Base-by-base conservation (phyloP, 2,888 invertebrate species). In the Oasisia sp. region DNA sequence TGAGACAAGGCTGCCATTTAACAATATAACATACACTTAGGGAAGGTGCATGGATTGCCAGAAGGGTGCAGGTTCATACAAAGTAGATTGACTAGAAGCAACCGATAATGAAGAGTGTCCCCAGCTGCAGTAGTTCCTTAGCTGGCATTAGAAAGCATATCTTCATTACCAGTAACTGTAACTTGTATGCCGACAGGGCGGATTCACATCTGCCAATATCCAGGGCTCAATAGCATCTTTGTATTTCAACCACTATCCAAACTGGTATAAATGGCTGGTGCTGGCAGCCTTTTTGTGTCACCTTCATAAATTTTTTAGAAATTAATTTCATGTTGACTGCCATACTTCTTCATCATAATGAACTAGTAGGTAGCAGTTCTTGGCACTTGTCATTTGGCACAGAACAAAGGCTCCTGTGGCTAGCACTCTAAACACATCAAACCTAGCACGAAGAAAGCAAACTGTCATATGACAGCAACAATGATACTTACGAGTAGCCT, bases 401-500 rank as follows among this genome's bases (percentile, higher is more conserved):
- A n/a, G n/a, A n/a, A n/a, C n/a, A n/a, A n/a, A n/a, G n/a, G 38
- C 38, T 38, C 38, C 38, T 38, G 38, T 38, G 38, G 38, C 38
- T 38, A 38, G 38, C 38, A 38, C 38, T 38, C 38, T 38, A 56
- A 56, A 56, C 56, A 56, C 11, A 14, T 56, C 19, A 19, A 14
- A 56, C 56, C 56, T 8, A 56, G 1, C 56, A 56, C 19, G 19
- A 56, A 56, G 56, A 56, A 56, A 14, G 14, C 12, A 56, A 11
- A 74, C 27, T 19, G 19, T 74, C 74, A 74, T 7, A n/a, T 5
- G 7, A 74, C 74, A 74, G 74, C 0, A 27, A 74, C 27, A 32
- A 89, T 44, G 56, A 38, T 45, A 92, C 92, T 92, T 90, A 92
- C 92, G 89, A 91, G 50, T 92, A 92, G 45, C 89, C 91, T 91